Evolutionary conservation across 2,113 vertebrate genomes (phyloP), one percentile per base, ranked within the genome.

Genomic region (Saimiri boliviensis): DNA sequence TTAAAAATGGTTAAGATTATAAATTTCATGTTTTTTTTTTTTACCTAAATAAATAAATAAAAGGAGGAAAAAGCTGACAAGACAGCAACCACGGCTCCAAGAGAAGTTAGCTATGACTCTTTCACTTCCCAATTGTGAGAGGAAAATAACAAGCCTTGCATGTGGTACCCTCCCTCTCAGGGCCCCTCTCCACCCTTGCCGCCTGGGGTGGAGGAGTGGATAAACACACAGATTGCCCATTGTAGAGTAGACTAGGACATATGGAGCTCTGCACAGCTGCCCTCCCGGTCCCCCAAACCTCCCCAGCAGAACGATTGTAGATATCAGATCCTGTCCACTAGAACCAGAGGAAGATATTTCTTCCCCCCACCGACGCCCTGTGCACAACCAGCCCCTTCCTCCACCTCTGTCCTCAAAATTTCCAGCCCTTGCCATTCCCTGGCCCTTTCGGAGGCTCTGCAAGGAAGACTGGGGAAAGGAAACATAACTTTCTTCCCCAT

Each of bases 251-350:
- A 40, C 71, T 49, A 42, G 56, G 79, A 74, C 95, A 86, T 93
- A 93, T 81, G 95, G 89, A 83, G 82, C 82, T 54, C 27, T 3
- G 90, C 92, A 94, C 91, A 87, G 93, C 82, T 86, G 90, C 19
- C 86, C 42, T 89, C 91, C 60, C 45, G 70, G 60, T 19, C 73
- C n/a, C 20, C 35, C 47, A 37, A 49, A 42, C 32, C 16, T 77
- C 74, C 45, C 32, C 35, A 21, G 32, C n/a, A 16, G 3, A 23
- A 68, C 68, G 70, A 17, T 30, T 0, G 2, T 8, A 71, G 37
- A 74, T 91, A 4, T 47, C 17, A 52, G 70, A 66, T 89, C 87
- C 92, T n/a, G 73, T 40, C 35, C n/a, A 14, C 45, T 35, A 79
- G 86, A 93, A 37, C 37, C 79, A 56, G 37, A 25, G 74, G 35